Evolutionary conservation across 2,797 vertebrate species (phyloP).

Genomic region (Morus bassanus): DNA sequence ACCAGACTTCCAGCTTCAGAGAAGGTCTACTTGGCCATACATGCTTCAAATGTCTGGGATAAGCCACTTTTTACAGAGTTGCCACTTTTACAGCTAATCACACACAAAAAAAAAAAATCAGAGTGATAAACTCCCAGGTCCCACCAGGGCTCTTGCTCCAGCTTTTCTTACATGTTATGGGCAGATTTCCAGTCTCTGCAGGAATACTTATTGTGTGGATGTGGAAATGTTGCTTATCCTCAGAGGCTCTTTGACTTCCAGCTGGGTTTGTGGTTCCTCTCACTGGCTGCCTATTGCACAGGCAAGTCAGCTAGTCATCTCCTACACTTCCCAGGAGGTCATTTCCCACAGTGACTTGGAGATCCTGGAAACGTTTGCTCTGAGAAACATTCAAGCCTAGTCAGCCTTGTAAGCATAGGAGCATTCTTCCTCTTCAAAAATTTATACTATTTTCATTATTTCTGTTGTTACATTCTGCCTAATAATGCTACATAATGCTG

Average conservation of each 20-base stretch:
- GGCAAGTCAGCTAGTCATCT: neutral
- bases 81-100: neutral
- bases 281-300: neutral
- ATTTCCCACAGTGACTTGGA: neutral
- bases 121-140: neutral
- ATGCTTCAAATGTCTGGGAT: too few species aligned
- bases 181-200: neutral
- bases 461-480: neutral
- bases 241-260: neutral
- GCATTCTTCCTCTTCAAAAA: neutral
- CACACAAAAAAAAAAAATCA: accelerated
- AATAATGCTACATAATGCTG: neutral
- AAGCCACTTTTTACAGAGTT: neutral
- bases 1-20: neutral
- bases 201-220: neutral
- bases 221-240: neutral
- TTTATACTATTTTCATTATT: accelerated
- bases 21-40: too few species aligned
- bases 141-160: neutral
- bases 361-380: neutral
- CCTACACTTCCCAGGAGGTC: neutral
- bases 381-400: neutral
- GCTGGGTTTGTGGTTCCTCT: neutral
- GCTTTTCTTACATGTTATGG: accelerated
- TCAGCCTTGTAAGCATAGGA: neutral